Evolutionary conservation across 1,140 invertebrate genomes (phyloP), one percentile per base, ranked within the genome.

Genomic region (Diabrotica undecimpunctata): DNA sequence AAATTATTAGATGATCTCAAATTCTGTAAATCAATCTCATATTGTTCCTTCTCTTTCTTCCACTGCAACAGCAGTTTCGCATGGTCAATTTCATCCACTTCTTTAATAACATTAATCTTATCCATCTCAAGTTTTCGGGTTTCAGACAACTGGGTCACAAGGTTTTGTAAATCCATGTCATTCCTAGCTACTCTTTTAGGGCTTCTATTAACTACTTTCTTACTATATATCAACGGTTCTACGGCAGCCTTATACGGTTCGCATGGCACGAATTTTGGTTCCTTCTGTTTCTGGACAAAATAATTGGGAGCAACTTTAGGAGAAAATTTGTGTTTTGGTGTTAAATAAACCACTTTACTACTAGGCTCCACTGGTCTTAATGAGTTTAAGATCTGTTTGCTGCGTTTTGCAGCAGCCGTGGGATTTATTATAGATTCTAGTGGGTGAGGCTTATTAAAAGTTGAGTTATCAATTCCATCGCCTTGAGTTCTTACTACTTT

Each of bases 171-270:
- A 70, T 90, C 88, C 69, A 90, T 81, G 76, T 90, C 89, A 69
- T 88, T 89, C 72, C 79, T 85, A 11, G 76, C 41, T 66, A 7
- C 73, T 76, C 75, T 79, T 84, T 66, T 46, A 81, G 83, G 58
- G n/a, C 39, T 46, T 36, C 7, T 71, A 41, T 10, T 53, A 1
- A 25, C 11, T n/a, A 35, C 52, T 65, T 63, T 67, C 36, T 65
- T 62, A 71, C 41, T n/a, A 10, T 86, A 83, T 54, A 88, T 81
- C 64, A 94, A 89, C 54, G 90, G 90, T 77, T 88, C 90, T 0
- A 93, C 88, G 67, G 92, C 92, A 61, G 87, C 91, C 75, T 92
- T 90, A 72, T 94, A 95, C 0, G 93, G 93, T 74, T 95, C 93
- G 72, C 91, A 94, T 0, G 93, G 93, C 14, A 95, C 85, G 80